Evolutionary conservation across 2,797 vertebrate species (phyloP).

Genomic region (Cercopithecus petaurista): DNA sequence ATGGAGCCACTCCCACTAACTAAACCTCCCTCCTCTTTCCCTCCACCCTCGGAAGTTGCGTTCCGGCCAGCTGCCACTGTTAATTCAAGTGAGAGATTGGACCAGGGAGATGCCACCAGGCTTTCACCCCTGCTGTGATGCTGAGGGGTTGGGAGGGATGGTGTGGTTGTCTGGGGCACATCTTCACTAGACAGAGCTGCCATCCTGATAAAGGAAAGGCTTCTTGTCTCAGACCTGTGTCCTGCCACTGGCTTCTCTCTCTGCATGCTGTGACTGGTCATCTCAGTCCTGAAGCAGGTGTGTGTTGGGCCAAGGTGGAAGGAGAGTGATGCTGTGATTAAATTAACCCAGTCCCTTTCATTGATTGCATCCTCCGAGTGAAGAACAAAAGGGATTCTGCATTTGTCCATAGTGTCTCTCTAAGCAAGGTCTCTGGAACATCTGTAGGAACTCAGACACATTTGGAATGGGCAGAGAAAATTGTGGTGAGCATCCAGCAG

Average conservation of each 20-base stretch:
- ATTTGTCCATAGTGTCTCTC: not conserved
- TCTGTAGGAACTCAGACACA: not conserved
- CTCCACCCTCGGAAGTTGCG: not conserved
- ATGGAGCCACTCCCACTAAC: not conserved
- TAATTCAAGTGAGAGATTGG: constrained; percentile 61
- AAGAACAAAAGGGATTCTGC: not conserved
- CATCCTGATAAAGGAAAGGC: not conserved
- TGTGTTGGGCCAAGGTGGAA: not conserved
- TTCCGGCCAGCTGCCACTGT: constrained; percentile 5
- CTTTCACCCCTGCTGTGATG: not conserved
- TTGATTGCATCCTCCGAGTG: not conserved
- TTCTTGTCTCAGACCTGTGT: not conserved
- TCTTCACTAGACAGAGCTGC: not conserved
- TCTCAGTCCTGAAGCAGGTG: not conserved
- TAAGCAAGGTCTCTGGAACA: not conserved
- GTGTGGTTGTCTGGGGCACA: not conserved
- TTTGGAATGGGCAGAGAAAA: not conserved
- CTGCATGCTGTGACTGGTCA: not conserved
- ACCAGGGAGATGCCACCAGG: not conserved
- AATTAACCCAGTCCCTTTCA: not conserved
- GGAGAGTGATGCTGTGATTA: not conserved
- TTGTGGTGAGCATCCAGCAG: not conserved
- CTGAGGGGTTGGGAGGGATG: not conserved
- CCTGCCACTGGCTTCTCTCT: not conserved
- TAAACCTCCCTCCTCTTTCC: not conserved